Percentiles rank a stretch among this genome's conserved stretches.
Conservation (phyloP, 2,797 vertebrate genomes). For the Pteronotus mesoamericanus region DNA sequence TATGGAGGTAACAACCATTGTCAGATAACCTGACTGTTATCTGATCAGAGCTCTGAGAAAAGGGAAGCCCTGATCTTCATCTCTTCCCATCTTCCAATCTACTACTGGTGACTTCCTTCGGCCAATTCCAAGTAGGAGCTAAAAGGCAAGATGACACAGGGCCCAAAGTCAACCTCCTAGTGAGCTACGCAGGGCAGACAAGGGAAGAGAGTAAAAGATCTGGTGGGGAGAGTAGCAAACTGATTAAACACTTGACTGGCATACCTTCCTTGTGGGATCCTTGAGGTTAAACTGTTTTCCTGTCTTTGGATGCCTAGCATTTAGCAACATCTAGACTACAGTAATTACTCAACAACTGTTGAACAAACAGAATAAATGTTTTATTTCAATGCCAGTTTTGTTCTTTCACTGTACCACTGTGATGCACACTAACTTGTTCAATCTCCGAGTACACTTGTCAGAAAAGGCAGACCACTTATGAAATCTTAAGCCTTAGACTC, state of each 20-base stretch:
- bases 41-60: neutral
- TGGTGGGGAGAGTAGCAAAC: neutral
- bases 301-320: neutral
- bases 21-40: too few relatives aligned
- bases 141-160: neutral
- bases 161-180: neutral
- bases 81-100: neutral
- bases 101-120: neutral
- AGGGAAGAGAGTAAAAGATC: neutral
- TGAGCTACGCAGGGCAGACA: neutral
- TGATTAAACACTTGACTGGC: neutral
- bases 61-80: neutral
- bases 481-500: neutral
- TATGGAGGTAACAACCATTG: neutral
- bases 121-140: neutral
- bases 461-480: neutral
- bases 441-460: neutral
- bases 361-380: neutral
- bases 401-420: neutral
- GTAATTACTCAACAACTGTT: neutral
- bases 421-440: neutral
- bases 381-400: neutral
- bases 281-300: neutral
- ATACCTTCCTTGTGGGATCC: neutral
- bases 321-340: neutral